Conservation (phyloP, 2,888 invertebrate genomes). For the Euclidia mi region DNA sequence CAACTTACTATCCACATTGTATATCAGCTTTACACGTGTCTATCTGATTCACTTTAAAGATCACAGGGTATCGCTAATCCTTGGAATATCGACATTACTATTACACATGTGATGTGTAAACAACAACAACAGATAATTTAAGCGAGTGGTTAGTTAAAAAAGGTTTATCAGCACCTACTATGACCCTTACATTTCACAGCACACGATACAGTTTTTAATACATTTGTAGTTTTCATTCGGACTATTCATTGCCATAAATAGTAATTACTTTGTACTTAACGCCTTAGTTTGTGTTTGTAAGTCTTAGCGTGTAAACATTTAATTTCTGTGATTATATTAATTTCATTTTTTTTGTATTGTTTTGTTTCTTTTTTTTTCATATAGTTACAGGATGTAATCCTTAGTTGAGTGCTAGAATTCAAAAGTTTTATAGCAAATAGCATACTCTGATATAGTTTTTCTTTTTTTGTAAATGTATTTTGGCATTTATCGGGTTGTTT, state of each 20-base stretch:
- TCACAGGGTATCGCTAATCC: too few relatives aligned
- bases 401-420: slow-evolving; percentile 78
- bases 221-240: slow-evolving; percentile 63
- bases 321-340: slow-evolving; percentile 84
- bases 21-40: too few relatives aligned
- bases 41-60: too few relatives aligned
- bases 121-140: too few relatives aligned
- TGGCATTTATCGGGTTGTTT: slow-evolving; percentile 65
- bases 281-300: slow-evolving; percentile 68
- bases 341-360: slow-evolving; percentile 71
- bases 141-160: too few relatives aligned
- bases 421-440: slow-evolving; percentile 35
- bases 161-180: slow-evolving; percentile 2
- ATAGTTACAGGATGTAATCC: slow-evolving; percentile 83
- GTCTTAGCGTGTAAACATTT: slow-evolving; percentile 75
- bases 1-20: too few relatives aligned
- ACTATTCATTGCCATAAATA: slow-evolving; percentile 84
- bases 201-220: slow-evolving; percentile 2
- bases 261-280: slow-evolving; percentile 81
- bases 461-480: slow-evolving; percentile 48
- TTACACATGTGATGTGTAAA: too few relatives aligned
- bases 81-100: too few relatives aligned
- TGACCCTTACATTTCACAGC: slow-evolving; percentile 2
- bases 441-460: slow-evolving; percentile 33
- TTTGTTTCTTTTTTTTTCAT: slow-evolving; percentile 70